A percentile compares a stretch with the other conserved stretches of the same genome.
Conservation (phyloP, 2,797 vertebrate species). For the Sibirionetta formosa region DNA sequence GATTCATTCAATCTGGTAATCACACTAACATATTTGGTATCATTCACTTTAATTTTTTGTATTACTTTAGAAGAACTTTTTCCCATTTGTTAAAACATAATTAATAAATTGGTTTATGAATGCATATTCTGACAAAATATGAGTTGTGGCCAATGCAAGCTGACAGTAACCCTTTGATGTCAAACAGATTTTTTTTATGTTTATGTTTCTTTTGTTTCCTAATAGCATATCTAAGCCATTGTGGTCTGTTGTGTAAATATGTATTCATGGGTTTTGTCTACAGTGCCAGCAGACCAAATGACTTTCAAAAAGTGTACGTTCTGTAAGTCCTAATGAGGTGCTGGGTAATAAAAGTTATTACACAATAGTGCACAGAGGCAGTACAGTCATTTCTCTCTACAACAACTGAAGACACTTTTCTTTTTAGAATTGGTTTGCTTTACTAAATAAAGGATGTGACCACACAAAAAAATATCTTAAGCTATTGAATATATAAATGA, state of each 20-base stretch:
- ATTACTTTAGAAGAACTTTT: neutral
- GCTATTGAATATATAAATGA: neutral
- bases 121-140: neutral
- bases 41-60: neutral
- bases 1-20: neutral
- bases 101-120: neutral
- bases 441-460: neutral
- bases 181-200: neutral
- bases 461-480: neutral
- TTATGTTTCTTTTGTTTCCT: constrained; percentile 29
- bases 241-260: constrained; percentile 4
- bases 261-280: neutral
- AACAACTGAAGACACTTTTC: neutral
- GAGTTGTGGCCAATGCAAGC: neutral
- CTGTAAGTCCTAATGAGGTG: neutral
- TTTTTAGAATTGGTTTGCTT: neutral
- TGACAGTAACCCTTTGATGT: neutral
- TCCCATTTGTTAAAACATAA: neutral
- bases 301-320: constrained; percentile 10
- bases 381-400: neutral
- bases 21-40: neutral
- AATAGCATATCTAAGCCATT: constrained; percentile 20
- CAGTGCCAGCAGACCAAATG: constrained; percentile 13
- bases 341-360: constrained; percentile 21
- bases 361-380: neutral